Evolutionary conservation across 2,888 invertebrate species (phyloP), one percentile per base, ranked within the genome.

Genomic region (Sceliomorpha sp.): DNA sequence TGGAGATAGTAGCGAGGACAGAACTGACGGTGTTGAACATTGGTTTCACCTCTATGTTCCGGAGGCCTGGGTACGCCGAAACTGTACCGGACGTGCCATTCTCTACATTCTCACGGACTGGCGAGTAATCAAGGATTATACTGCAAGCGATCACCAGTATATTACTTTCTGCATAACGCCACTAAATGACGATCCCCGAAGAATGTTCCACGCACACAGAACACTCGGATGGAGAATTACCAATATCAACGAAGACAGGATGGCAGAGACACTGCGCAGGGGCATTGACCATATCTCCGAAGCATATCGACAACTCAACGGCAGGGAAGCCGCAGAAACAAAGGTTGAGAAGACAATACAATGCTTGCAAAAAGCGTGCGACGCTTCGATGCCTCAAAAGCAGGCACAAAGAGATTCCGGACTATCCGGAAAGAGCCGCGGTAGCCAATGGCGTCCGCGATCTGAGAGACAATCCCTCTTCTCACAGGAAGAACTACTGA

Each of bases 1-100:
- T 75, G 34, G 76, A 78, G 32, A 76, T 76, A 70, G 67, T 64
- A 3, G 63, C 75, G 29, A 69, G 73, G 50, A 34, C 62, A 13
- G 64, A 55, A 2, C 50, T 76, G 6, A 20, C 27, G 6, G 44
- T 72, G 1, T 17, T 9, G 45, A 60, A 64, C 12, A 51, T 45
- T 2, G 64, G 72, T 13, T 37, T 34, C 5, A 34, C 34, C 2
- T 17, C 63, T 2, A 71, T 63, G 0, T 71, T 56, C 50, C 24
- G 64, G 42, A 50, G 59, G 36, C 47, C 59, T 7, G 60, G 60
- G 12, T 50, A 26, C 17, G 31, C 26, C 1, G 50, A 42, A 8
- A 51, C 68, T 1, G 64, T 60, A 1, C 53, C 63, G 1, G 63
- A 73, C 20, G 31, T 73, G 58, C 39, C 14, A 1, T 66, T 26